Base-by-base conservation (phyloP, 2,888 invertebrate species). In the Cyclophora albipunctata region DNA sequence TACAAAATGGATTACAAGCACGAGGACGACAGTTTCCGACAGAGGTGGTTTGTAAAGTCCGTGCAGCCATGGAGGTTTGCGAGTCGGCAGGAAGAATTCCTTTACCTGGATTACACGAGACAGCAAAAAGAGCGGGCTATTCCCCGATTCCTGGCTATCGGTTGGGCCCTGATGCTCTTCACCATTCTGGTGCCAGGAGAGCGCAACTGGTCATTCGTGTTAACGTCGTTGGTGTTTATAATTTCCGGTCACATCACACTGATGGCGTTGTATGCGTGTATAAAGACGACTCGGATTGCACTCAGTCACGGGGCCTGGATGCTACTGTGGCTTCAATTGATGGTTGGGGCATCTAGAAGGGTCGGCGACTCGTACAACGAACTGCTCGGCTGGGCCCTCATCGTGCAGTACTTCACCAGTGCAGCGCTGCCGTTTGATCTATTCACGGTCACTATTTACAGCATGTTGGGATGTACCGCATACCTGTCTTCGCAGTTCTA, bases 351-450 rank as follows among this genome's bases (percentile, higher is more conserved):
- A 4, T 90, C 91, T 34, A 88, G 93, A 45, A 75, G 87, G 3
- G 69, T 75, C 34, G 87, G 84, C 45, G 86, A 87, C 63, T 79
- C 86, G 5, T 85, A 83, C 65, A 86, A 87, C 62, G 93, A 94
- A 74, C 90, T 92, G 54, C 89, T 95, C 3, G 94, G 94, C 46
- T 95, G 95, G 95, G 91, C 93, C 7, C 84, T 94, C 57, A 88
- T 95, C 45, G 78, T 94, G 62, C 92, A 93, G 66, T 95, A 94
- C 73, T 90, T 94, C 59, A 91, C 94, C 47, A 91, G 94, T 69
- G 93, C 94, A 48, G 92, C 93, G 2, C 78, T 95, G 62, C 95
- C 95, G 0, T 85, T 95, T 53, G 90, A 80, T 68, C 75, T 73
- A 51, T 48, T 78, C 50, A 41, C 79, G 35, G 60, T 84, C 51